Evolutionary conservation across 2,113 vertebrate species (phyloP).

Genomic region (Takifugu bimaculatus): DNA sequence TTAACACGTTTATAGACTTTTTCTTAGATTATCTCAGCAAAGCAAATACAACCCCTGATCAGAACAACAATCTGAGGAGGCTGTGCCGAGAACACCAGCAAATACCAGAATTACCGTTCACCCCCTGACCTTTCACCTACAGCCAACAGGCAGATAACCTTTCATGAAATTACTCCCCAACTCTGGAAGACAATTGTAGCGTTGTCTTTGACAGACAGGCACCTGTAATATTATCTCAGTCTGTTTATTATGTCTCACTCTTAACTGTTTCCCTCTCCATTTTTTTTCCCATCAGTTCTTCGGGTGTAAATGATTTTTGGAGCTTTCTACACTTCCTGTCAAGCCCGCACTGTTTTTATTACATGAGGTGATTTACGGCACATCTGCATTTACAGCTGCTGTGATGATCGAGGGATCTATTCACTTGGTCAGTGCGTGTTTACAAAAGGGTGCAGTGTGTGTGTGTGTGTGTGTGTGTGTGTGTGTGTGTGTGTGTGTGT

Average conservation of each 20-base stretch:
- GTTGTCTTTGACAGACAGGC: constrained; percentile 63
- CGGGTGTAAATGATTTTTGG: constrained; percentile 1
- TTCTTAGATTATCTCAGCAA: constrained; percentile 34
- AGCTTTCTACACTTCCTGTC: constrained; percentile 12
- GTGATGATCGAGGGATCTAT: constrained; percentile 43
- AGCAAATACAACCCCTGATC: constrained; percentile 58
- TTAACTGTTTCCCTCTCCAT: not conserved
- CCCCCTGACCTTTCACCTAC: constrained; percentile 56
- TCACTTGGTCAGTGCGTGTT: constrained; percentile 49
- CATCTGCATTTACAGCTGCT: constrained; percentile 65
- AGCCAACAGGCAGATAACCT: constrained; percentile 62
- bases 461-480: constrained; percentile 19
- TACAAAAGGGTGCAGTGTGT: constrained; percentile 29
- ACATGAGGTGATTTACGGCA: constrained; percentile 31
- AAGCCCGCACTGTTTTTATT: constrained; percentile 25
- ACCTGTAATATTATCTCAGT: constrained; percentile 32
- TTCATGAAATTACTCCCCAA: constrained; percentile 48
- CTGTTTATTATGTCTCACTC: constrained; percentile 1
- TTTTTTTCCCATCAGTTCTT: constrained; percentile 2
- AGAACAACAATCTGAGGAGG: constrained; percentile 29
- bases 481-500: constrained; percentile 25
- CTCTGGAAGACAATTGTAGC: constrained; percentile 63
- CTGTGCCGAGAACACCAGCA: constrained; percentile 45
- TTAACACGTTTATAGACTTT: not conserved
- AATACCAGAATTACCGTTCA: constrained; percentile 55